phyloP scores from a whole-genome alignment of 1,140 invertebrate species.

The Thrips palmi region DNA sequence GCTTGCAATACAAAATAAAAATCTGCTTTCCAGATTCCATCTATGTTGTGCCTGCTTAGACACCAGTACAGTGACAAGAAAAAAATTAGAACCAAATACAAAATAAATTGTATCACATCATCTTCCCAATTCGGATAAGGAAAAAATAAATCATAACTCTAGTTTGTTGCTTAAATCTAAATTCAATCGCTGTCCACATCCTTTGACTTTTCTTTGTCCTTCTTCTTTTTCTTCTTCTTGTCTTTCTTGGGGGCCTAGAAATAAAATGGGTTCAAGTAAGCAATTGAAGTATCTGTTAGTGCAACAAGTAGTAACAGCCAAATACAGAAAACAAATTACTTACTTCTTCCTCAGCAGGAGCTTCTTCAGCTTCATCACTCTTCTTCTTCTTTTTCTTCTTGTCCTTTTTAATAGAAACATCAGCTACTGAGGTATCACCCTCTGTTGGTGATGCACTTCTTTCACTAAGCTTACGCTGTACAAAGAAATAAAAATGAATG shows the following conservation, averaged over 20 bases:
- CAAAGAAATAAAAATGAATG: constrained; percentile 4
- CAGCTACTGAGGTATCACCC: background rate
- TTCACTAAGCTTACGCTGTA: constrained; percentile 1
- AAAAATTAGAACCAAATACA: too few species aligned
- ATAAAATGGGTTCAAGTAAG: background rate
- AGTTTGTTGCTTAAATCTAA: too few species aligned
- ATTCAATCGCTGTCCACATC: constrained; percentile 3
- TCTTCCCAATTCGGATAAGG: too few species aligned
- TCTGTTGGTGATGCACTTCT: background rate
- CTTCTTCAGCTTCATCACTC: constrained; percentile 34
- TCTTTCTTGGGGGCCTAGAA: constrained; percentile 1
- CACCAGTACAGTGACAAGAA: too few species aligned
- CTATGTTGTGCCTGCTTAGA: too few species aligned
- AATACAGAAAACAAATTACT: background rate
- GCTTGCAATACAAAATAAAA: too few species aligned
- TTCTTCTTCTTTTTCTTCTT: constrained; percentile 54
- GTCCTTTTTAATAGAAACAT: constrained; percentile 1
- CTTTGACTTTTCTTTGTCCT: constrained; percentile 9
- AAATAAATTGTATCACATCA: too few species aligned
- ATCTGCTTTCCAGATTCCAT: too few species aligned
- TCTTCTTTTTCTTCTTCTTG: constrained; percentile 9
- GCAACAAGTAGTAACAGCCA: too few species aligned
- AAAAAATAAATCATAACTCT: too few species aligned
- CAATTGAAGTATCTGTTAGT: too few species aligned
- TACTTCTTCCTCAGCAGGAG: constrained; percentile 11